Evolutionary conservation across 2,113 vertebrate genomes (phyloP), one percentile per base, ranked within the genome.

Genomic region (Psammodynastes pulverulentus): DNA sequence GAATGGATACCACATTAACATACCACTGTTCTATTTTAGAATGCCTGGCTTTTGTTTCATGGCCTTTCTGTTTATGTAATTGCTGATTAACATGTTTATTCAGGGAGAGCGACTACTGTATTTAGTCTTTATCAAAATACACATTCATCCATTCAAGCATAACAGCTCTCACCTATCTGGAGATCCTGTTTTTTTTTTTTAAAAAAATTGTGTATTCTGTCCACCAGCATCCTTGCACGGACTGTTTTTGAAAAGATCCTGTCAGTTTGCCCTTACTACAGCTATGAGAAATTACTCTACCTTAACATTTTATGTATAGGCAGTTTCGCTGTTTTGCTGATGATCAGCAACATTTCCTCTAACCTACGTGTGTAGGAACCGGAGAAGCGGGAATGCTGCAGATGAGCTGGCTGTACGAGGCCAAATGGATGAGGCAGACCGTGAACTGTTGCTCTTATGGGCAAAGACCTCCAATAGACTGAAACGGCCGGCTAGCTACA

Each of bases 381-480:
- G 93, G 93, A 84, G 53, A 92, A 92, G 91, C 46, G 85, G 86
- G 79, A 91, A 94, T 89, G 39, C 46, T 94, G 23, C 0, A 84
- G 94, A 91, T 93, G 94, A 94, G 56, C 72, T 79, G 34, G 72
- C 92, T 46, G 86, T 89, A 29, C 89, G 79, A 95, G 94, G 43
- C 88, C 91, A 90, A 92, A 0, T 0, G 91, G 85, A 90, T 87
- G 23, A 95, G 93, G 93, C 94, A 95, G 94, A 89, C 52, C 1
- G 52, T 95, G 95, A 96, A 86, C 91, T 95, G 87, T 48, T 91
- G 87, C 94, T 95, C 79, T 86, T 86, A 9, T 62, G 84, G 45
- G 39, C 48, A 84, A 34, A 62, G 89, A 86, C 19, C 45, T 62
- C 15, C 34, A 56, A 13, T 58, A 92, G 87, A 58, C 39, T 49